Evolutionary conservation across 2,797 vertebrate species (phyloP), one percentile per base, ranked within the genome.

Genomic region (Sternarchorhynchus goeldii): DNA sequence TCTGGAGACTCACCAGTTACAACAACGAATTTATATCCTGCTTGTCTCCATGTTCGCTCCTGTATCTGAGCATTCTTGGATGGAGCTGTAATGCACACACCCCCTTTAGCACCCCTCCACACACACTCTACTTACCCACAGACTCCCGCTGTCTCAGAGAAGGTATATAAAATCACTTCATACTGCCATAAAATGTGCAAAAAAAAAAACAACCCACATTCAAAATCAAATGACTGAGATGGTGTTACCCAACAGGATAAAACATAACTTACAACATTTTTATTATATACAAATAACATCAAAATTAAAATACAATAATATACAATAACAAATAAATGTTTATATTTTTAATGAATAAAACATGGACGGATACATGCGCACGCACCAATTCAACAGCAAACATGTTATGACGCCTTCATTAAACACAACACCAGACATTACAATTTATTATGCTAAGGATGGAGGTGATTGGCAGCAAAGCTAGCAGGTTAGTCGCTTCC

Each of bases 41-140:
- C 50, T 34, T 62, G 6, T 21, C 18, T 34, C 1, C 6, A 6
- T 55, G 25, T 17, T 21, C 60, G 5, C 39, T 69, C 12, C 12
- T 2, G 31, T 34, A 12, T 50, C 4, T n/a, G 34, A 21, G 36
- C 56, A 59, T 21, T 36, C 74, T 29, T n/a, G 2, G 56, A 21
- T 29, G 7, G 59, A 64, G 63, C n/a, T 57, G 66, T 67, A 32
- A 58, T 67, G 39, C n/a, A 32, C 32, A 25, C 55, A 45, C 25
- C 14, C 31, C 8, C 20, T 18, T 57, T 25, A 25, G 25, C 41
- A 41, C 63, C n/a, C 12, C 63, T 36, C 53, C 17, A 21, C 39
- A 29, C 20, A 21, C 4, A 59, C 20, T 5, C 74, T 17, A 29
- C 64, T 18, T 14, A 25, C 50, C 7, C 41, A 45, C 41, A 45